Evolutionary conservation across 2,888 invertebrate genomes (phyloP).

Genomic region (Synanthedon tipuliformis): DNA sequence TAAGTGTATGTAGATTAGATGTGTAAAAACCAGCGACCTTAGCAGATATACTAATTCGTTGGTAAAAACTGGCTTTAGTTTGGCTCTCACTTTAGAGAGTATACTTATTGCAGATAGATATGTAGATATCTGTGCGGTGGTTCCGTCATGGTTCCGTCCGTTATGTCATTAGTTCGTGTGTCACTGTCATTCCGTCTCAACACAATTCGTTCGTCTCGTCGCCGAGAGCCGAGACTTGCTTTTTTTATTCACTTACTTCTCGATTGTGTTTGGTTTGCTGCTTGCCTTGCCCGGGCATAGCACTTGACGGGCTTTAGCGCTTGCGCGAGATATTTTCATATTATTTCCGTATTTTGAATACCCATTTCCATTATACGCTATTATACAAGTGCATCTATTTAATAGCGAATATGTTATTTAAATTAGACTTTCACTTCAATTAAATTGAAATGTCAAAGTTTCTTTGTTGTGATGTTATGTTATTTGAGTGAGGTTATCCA

Average conservation of each 20-base stretch:
- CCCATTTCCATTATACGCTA: neutral
- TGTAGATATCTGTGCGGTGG: too few species aligned
- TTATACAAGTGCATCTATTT: neutral
- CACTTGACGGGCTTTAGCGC: neutral
- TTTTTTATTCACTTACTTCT: too few species aligned
- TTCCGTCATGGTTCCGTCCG: too few species aligned
- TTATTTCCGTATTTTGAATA: neutral
- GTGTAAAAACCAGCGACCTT: too few species aligned
- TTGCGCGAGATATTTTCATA: neutral
- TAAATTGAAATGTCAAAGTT: neutral
- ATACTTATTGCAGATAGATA: too few species aligned
- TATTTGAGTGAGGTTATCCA: slow-evolving; percentile 1
- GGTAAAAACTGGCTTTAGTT: too few species aligned
- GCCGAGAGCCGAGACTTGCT: too few species aligned
- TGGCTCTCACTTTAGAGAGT: too few species aligned
- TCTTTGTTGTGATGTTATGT: neutral
- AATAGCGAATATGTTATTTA: neutral
- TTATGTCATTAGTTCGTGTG: neutral
- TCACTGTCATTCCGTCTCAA: neutral
- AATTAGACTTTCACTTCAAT: neutral
- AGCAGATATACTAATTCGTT: too few species aligned
- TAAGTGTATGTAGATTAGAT: too few species aligned
- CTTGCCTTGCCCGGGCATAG: neutral
- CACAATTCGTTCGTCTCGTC: too few species aligned
- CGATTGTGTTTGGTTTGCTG: too few species aligned